Evolutionary conservation across 2,797 vertebrate species (phyloP), one percentile per base, ranked within the genome.

Genomic region (Graptemys geographica): DNA sequence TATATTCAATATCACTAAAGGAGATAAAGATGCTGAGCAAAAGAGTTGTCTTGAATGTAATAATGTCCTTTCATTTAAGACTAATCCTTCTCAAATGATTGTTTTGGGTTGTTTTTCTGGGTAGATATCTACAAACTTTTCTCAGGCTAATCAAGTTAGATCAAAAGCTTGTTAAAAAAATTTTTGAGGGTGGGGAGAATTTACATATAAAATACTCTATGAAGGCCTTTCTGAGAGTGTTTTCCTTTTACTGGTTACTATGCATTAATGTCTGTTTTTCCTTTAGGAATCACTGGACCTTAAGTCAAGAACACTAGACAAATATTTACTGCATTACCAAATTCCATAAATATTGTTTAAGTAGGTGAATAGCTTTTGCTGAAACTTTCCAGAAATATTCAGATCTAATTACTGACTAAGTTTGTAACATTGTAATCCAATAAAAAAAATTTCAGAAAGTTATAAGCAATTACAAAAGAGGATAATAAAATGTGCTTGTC

Each of bases 11-110:
- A 49, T 1, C 33, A 6, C 27, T 10, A 28, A 6, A 5, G 0
- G 0, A 3, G 33, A 2, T 41, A n/a, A 25, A 3, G 5, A 16
- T 41, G 21, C 1, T 0, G 27, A 55, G 79, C 37, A 81, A n/a
- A 81, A 27, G 5, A 49, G 15, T 37, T 41, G 15, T 41, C 4
- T n/a, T 55, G 9, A 55, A 16, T 81, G n/a, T 41, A 41, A 53
- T 27, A 37, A 81, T 27, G 7, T 55, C 79, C 79, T 41, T 56
- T 18, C 33, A 69, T 69, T n/a, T 69, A 19, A 69, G 62, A 37
- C 33, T 69, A 19, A 69, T 69, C 7, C 8, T 7, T 90, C 52
- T 52, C 47, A 84, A 44, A 80, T 82, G 4, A 56, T 72, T 56
- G 9, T 19, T 57, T 84, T 28, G 52, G 81, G 84, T 2, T 0